These are phyloP conservation scores for Lucilia sericata DNA, from an alignment of 1,140 invertebrate genomes.

Conservation along the genomic window DNA sequence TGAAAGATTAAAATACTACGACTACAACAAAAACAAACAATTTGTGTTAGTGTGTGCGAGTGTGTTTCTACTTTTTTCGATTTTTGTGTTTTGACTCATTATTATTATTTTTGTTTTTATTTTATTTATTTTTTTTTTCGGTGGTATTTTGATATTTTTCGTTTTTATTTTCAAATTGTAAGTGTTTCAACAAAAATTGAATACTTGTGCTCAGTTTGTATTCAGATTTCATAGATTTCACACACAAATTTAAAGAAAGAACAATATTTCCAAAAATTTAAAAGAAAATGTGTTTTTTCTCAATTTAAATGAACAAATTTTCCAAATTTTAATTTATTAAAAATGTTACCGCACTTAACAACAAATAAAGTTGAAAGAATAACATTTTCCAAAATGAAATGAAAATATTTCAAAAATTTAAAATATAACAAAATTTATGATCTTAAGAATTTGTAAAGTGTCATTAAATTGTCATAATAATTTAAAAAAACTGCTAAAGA, in stretches of 20 bases:
- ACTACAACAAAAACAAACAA: background rate
- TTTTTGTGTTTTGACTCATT: background rate
- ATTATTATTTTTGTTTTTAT: background rate
- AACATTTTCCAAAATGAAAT: background rate
- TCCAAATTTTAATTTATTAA: too few species aligned
- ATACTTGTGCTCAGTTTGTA: conserved; percentile 39
- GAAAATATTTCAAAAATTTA: background rate
- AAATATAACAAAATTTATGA: conserved; percentile 17
- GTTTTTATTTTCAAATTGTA: conserved; percentile 23
- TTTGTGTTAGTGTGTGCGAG: background rate
- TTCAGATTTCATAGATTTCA: conserved; percentile 44
- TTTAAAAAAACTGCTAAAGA: background rate
- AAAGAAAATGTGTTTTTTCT: conserved; percentile 27
- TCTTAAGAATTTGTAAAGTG: conserved; percentile 11
- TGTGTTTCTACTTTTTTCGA: background rate
- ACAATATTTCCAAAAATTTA: background rate
- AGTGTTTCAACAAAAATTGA: conserved; percentile 35
- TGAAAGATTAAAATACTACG: background rate
- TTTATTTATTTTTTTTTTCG: conserved; percentile 9
- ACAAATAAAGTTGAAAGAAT: conserved; percentile 17
- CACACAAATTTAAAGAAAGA: conserved; percentile 29
- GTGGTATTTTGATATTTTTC: background rate
- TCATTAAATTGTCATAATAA: background rate
- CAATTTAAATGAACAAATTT: conserved; percentile 3
- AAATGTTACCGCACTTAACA: too few species aligned